These are phyloP conservation scores for Tryphoninae sp. DNA, from an alignment of 2,888 invertebrate species.

Conservation along the genomic window DNA sequence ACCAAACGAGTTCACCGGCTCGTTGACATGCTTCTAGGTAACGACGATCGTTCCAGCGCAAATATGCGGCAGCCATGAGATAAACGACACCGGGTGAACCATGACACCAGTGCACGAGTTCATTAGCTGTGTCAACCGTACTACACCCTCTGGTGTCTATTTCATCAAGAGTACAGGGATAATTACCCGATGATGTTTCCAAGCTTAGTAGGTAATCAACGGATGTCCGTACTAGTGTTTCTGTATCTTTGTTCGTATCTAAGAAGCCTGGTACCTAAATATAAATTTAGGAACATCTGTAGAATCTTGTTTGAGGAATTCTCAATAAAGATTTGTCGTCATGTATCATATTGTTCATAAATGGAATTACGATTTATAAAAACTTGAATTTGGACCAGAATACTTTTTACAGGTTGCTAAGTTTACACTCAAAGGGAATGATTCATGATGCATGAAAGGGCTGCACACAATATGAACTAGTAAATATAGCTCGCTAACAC, in stretches of 20 bases:
- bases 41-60: slow-evolving; percentile 87
- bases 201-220: slow-evolving; percentile 86
- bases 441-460: not conserved
- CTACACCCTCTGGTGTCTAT: slow-evolving; percentile 81
- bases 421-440: too few species aligned
- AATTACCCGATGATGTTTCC: slow-evolving; percentile 89
- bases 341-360: too few species aligned
- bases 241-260: slow-evolving; percentile 82
- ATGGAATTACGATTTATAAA: slow-evolving; percentile 62
- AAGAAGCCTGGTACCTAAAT: slow-evolving; percentile 82
- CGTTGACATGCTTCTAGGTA: slow-evolving; percentile 87
- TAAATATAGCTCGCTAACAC: not conserved
- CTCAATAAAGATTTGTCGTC: too few species aligned
- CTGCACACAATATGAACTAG: not conserved
- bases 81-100: slow-evolving; percentile 93
- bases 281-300: slow-evolving; percentile 35
- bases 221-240: slow-evolving; percentile 84
- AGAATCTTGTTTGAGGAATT: not conserved
- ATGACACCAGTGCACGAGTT: slow-evolving; percentile 95
- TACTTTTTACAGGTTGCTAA: too few species aligned
- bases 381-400: slow-evolving; percentile 39
- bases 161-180: slow-evolving; percentile 89
- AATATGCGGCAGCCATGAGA: slow-evolving; percentile 90
- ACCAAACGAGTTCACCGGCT: slow-evolving; percentile 91
- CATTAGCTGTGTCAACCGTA: slow-evolving; percentile 82